These are phyloP conservation scores for Aromia moschata DNA, from an alignment of 2,888 invertebrate genomes.

Conservation along the genomic window DNA sequence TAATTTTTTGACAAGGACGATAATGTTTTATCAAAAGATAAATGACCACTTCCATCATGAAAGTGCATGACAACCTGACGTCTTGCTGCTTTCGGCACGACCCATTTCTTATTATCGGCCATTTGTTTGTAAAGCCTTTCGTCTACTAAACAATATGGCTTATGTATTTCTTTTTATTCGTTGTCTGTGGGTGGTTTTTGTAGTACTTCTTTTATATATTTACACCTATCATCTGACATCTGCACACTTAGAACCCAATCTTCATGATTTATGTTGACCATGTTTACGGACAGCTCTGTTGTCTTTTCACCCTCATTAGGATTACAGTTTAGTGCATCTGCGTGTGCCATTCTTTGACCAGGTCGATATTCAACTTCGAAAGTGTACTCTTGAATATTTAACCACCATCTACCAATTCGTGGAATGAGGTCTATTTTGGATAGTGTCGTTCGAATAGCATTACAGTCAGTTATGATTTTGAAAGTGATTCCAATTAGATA, in stretches of 20 bases:
- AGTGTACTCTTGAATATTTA: constrained; percentile 46
- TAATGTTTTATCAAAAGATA: constrained; percentile 21
- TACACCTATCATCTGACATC: constrained; percentile 25
- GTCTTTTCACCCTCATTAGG: neutral
- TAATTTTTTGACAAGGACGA: constrained; percentile 9
- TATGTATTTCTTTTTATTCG: constrained; percentile 27
- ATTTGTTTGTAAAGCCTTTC: constrained; percentile 21
- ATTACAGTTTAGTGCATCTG: neutral
- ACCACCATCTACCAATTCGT: constrained; percentile 50
- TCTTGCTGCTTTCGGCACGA: constrained; percentile 52
- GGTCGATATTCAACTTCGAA: constrained; percentile 46
- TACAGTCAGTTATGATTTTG: neutral
- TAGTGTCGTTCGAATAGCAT: neutral
- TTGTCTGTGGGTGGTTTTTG: constrained; percentile 8
- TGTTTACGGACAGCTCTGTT: constrained; percentile 43
- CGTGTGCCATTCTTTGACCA: constrained; percentile 25
- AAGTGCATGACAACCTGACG: constrained; percentile 28
- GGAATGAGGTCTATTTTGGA: constrained; percentile 28
- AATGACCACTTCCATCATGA: constrained; percentile 19
- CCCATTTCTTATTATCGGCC: constrained; percentile 36
- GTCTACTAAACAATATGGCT: constrained; percentile 21
- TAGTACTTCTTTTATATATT: constrained; percentile 21
- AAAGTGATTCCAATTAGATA: neutral
- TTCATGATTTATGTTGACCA: constrained; percentile 17
- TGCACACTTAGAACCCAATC: constrained; percentile 37